phyloP scores from a whole-genome alignment of 2,888 invertebrate species.

The Clanis bilineata region DNA sequence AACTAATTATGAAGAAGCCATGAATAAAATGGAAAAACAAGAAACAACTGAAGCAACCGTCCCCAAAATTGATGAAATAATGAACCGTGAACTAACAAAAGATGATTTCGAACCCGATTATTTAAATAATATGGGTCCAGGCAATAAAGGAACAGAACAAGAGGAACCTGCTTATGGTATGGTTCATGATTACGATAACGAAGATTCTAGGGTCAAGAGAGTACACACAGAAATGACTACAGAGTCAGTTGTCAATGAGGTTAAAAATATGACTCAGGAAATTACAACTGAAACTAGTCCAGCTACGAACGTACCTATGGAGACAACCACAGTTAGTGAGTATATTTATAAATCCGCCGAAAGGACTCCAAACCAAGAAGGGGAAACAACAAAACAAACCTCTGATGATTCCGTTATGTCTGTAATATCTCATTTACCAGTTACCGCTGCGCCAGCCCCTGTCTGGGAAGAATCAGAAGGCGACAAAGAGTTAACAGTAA shows the following conservation, averaged over 20 bases:
- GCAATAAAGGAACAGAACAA: slow-evolving; percentile 48
- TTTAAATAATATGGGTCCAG: slow-evolving; percentile 55
- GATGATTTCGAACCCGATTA: slow-evolving; percentile 74
- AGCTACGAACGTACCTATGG: slow-evolving; percentile 30
- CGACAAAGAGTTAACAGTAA: slow-evolving; percentile 37
- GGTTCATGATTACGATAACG: slow-evolving; percentile 63
- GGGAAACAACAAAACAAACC: neutral
- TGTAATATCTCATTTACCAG: slow-evolving; percentile 15
- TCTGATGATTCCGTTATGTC: neutral
- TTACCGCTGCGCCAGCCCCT: slow-evolving; percentile 54
- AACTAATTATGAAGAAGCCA: slow-evolving; percentile 53
- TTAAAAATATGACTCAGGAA: slow-evolving; percentile 17
- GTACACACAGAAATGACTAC: slow-evolving; percentile 42
- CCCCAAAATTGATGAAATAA: slow-evolving; percentile 56
- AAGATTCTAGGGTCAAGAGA: slow-evolving; percentile 62
- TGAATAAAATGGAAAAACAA: slow-evolving; percentile 51
- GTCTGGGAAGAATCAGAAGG: slow-evolving; percentile 65
- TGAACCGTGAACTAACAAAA: slow-evolving; percentile 49
- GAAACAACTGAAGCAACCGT: slow-evolving; percentile 51
- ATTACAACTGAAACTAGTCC: slow-evolving; percentile 25
- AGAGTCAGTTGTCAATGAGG: slow-evolving; percentile 23
- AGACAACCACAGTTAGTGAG: slow-evolving; percentile 63
- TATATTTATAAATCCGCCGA: slow-evolving; percentile 64
- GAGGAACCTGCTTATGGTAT: slow-evolving; percentile 61
- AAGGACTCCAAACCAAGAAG: slow-evolving; percentile 28